phyloP scores from a whole-genome alignment of 2,113 vertebrate genomes.

The Pluvialis apricaria region DNA sequence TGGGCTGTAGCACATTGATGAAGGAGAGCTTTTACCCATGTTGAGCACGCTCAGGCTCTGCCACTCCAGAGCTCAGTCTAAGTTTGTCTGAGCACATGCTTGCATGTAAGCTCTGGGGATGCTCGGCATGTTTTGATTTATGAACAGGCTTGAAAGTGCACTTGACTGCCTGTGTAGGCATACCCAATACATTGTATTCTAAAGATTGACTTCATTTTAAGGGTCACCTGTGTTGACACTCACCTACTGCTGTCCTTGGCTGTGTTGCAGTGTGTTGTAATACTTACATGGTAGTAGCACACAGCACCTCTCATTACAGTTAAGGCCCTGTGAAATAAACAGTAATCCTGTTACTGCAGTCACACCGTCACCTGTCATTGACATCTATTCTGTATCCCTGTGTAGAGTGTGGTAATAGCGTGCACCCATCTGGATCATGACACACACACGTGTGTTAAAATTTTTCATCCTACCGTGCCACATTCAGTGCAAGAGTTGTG shows the following conservation, averaged over 20 bases:
- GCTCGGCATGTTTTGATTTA: constrained; percentile 45
- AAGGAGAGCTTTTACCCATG: constrained; percentile 41
- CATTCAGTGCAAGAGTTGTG: not conserved
- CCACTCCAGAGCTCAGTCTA: constrained; percentile 49
- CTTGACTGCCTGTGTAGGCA: not conserved
- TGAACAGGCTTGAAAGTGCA: constrained; percentile 41
- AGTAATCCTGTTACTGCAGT: not conserved
- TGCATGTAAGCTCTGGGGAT: constrained; percentile 60
- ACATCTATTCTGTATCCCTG: not conserved
- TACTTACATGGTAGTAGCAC: constrained; percentile 1
- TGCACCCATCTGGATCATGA: constrained; percentile 18
- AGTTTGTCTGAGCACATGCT: constrained; percentile 60
- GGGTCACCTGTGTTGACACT: not conserved
- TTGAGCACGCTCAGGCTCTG: constrained; percentile 46
- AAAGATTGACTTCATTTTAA: not conserved
- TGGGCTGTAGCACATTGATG: constrained; percentile 27
- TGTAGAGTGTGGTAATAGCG: not conserved
- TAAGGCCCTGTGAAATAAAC: constrained; percentile 2
- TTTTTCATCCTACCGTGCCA: not conserved
- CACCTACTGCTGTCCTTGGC: not conserved
- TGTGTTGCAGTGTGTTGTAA: not conserved
- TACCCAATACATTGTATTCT: not conserved
- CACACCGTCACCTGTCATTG: constrained; percentile 7
- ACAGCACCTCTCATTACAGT: constrained; percentile 2
- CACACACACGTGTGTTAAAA: not conserved